Evolutionary conservation across 2,888 invertebrate species (phyloP).

Genomic region (Dione juno): DNA sequence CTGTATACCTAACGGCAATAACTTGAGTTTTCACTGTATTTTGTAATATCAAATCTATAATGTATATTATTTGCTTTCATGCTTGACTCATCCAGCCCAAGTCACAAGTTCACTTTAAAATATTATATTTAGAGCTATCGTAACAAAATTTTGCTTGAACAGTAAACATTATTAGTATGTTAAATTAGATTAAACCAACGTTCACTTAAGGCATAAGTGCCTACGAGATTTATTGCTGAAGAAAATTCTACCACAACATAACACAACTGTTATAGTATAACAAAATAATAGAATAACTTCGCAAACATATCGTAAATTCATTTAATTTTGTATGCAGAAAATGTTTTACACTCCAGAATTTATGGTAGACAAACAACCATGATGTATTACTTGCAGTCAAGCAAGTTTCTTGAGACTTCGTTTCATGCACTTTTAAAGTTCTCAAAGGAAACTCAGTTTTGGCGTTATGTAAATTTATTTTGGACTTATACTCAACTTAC

Average conservation of each 20-base stretch:
- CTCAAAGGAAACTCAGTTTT: neutral
- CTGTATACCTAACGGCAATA: too few species aligned
- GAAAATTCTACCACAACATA: neutral
- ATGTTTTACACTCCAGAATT: conserved; percentile 12
- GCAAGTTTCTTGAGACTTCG: conserved; percentile 22
- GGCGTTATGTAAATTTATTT: conserved; percentile 12
- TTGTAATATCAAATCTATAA: too few species aligned
- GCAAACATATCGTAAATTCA: conserved; percentile 6
- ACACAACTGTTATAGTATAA: neutral
- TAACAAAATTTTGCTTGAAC: too few species aligned
- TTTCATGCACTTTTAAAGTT: conserved; percentile 24
- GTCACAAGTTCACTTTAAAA: too few species aligned
- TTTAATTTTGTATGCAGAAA: conserved; percentile 9
- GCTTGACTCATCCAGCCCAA: too few species aligned
- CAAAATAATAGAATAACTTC: neutral
- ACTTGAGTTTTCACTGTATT: too few species aligned
- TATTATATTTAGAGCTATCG: too few species aligned
- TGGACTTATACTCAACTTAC: too few species aligned
- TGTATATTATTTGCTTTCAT: too few species aligned
- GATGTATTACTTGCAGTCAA: conserved; percentile 16
- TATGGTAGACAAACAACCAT: conserved; percentile 25
- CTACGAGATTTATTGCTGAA: neutral
- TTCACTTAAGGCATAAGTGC: too few species aligned
- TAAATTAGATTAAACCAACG: too few species aligned
- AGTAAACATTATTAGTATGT: too few species aligned